Evolutionary conservation across 2,113 vertebrate genomes (phyloP), one percentile per base, ranked within the genome.

Genomic region (Bufo gargarizans): DNA sequence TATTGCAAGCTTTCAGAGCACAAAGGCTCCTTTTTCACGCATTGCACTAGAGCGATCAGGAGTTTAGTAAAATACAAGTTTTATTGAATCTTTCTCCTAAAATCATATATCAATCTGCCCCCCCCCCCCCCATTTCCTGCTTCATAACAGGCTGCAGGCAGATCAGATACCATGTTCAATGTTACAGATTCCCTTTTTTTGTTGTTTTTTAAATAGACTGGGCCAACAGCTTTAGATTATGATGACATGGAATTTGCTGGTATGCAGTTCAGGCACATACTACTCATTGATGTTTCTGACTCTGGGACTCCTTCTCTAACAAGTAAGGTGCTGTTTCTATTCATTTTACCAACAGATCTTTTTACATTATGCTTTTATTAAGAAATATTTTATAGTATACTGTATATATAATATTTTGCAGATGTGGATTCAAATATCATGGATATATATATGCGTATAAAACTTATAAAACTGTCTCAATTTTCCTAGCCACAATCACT

Each of bases 291-390:
- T 87, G 67, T 85, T 6, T 91, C 53, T 67, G 89, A 90, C 78
- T 8, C 47, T 89, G 91, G 81, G 19, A 86, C 0, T 4, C 47
- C 89, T 20, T 20, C 50, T 56, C 17, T 91, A 77, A 92, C 84
- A 91, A 92, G 91, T 94, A 90, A 91, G 85, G n/a, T 17, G 20
- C 12, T n/a, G 12, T 45, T n/a, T 3, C 55, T 71, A 50, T n/a
- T n/a, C 6, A 58, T 84, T 71, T 74, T 47, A 17, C 43, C 1
- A 72, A 72, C 6, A 50, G 2, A 77, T 22, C 9, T 78, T 11
- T 49, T 49, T 9, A 16, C 49, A 8, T 53, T 10, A 20, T n/a
- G 74, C 53, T 4, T 53, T 19, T 20, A 11, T 50, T 6, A 19
- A 76, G 45, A 76, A 47, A 45, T 43, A 45, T 72, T 5, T 53